Conservation (phyloP, 2,113 vertebrate species). For the Pterophyllum scalare region DNA sequence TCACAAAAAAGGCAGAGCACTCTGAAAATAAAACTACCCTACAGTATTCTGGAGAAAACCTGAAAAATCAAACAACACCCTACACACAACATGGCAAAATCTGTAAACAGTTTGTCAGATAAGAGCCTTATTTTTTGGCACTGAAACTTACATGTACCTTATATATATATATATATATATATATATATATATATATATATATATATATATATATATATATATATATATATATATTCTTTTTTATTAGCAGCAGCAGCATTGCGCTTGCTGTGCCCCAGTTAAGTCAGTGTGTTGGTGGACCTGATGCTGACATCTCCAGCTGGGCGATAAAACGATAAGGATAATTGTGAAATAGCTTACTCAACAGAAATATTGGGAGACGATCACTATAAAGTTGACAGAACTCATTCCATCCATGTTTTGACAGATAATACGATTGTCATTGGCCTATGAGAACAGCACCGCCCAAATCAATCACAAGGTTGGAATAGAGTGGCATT, state of each 20-base stretch:
- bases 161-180: too few species aligned
- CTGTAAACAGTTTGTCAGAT: not conserved
- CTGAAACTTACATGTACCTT: not conserved
- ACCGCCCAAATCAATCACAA: not conserved
- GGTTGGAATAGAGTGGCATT: not conserved
- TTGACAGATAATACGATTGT: too few species aligned
- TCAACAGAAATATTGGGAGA: not conserved
- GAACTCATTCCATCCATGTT: not conserved
- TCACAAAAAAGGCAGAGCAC: not conserved
- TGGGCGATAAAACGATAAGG: not conserved
- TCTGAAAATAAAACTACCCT: not conserved
- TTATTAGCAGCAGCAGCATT: too few species aligned
- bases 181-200: too few species aligned
- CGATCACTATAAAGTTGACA: not conserved
- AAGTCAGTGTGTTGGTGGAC: constrained; percentile 32
- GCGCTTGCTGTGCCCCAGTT: constrained; percentile 35
- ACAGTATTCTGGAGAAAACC: not conserved
- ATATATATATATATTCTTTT: too few species aligned
- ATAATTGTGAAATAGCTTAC: not conserved
- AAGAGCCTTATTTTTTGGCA: not conserved
- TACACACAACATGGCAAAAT: not conserved
- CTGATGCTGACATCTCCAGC: constrained; percentile 23
- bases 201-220: too few species aligned
- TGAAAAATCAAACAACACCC: not conserved
- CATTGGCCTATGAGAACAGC: not conserved